Conservation (phyloP, 2,113 vertebrate species). For the Carollia perspicillata region DNA sequence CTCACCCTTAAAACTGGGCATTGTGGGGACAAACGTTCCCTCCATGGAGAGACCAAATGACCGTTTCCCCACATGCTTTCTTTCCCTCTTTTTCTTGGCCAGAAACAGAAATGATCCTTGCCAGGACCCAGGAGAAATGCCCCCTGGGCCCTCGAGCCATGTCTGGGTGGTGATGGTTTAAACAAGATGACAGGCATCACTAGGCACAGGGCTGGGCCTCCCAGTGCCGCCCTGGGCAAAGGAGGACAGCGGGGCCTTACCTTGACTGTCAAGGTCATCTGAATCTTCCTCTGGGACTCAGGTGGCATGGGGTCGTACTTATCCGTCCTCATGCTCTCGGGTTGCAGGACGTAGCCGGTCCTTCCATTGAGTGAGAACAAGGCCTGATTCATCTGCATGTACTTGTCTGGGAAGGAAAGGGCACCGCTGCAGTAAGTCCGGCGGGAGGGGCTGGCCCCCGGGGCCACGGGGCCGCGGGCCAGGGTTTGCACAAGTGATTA, state of each 20-base stretch:
- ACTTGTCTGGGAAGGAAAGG: constrained; percentile 87
- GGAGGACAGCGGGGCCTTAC: constrained; percentile 62
- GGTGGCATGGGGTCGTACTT: constrained; percentile 87
- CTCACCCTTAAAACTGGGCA: background rate
- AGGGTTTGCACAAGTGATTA: too few species aligned
- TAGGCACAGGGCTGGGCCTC: background rate
- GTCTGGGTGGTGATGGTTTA: background rate
- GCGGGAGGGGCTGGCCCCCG: rapidly evolving
- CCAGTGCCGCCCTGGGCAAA: rapidly evolving
- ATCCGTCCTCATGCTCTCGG: constrained; percentile 91
- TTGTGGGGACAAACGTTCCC: background rate
- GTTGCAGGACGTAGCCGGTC: constrained; percentile 94
- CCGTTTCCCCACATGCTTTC: background rate
- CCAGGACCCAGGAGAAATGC: background rate
- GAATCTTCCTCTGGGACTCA: constrained; percentile 82
- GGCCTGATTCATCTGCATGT: constrained; percentile 93
- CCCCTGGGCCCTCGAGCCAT: background rate
- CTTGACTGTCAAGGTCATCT: constrained; percentile 86
- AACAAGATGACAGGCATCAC: background rate
- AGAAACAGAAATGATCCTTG: background rate
- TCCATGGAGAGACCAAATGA: background rate
- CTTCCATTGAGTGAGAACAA: constrained; percentile 92
- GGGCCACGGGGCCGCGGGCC: too few species aligned
- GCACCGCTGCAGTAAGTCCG: background rate
- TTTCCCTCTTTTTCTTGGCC: background rate